Base-by-base conservation (phyloP, 2,113 vertebrate genomes). In the Danio rerio region DNA sequence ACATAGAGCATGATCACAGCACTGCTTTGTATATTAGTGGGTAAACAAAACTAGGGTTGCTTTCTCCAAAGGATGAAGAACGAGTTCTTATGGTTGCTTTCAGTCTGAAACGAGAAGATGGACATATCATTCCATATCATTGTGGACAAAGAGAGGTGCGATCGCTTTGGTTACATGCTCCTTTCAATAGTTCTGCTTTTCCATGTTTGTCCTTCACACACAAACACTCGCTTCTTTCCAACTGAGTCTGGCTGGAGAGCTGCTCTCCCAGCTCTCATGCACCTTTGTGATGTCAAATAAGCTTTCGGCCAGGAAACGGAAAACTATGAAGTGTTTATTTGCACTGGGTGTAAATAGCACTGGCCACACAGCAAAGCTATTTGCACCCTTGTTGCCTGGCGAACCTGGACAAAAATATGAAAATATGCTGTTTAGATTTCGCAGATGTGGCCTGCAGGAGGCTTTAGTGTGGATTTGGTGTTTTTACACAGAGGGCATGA, bases 101-200 rank as follows among this genome's bases (percentile, higher is more conserved):
- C 50, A 74, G 65, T 70, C 45, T 66, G 62, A 73, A 68, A 73
- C 12, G 55, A 62, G 43, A 58, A 45, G 5, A 42, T 53, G 11
- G 18, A 69, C 49, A 73, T 9, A 75, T 68, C 79, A 63, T 55
- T n/a, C n/a, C n/a, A n/a, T n/a, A n/a, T n/a, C n/a, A n/a, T n/a
- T n/a, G n/a, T n/a, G n/a, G n/a, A n/a, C n/a, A n/a, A n/a, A n/a
- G n/a, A n/a, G n/a, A n/a, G 6, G 47, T 21, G 78, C 79, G 11
- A 8, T 52, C 13, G 0, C 65, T 68, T 8, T 3, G 31, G 31
- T 31, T 31, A 31, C 31, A 31, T 31, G 31, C n/a, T 62, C 9
- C 68, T 49, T 72, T 63, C 8, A 74, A 50, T 45, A 2, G 0
- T 49, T 56, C 43, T 59, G 5, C 13, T 68, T 68, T 75, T 16